These are phyloP conservation scores for Zaprionus ghesquierei DNA, from an alignment of 1,140 invertebrate genomes.

Conservation along the genomic window DNA sequence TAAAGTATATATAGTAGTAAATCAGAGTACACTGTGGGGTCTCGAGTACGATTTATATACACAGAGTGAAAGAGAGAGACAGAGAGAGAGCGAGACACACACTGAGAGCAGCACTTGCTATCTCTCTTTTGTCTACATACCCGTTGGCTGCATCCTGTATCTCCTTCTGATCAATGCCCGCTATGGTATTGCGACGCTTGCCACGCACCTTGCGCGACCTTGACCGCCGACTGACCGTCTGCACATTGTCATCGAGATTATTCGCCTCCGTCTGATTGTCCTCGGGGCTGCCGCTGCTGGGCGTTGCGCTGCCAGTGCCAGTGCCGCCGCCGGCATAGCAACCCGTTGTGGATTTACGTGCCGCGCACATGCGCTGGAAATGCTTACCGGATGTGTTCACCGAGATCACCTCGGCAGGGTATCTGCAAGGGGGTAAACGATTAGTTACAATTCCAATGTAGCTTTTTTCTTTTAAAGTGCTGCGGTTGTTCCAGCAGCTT, in stretches of 20 bases:
- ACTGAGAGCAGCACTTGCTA: background rate
- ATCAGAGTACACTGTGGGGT: constrained; percentile 36
- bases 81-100: constrained; percentile 1
- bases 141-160: constrained; percentile 90
- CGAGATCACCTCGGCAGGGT: constrained; percentile 92
- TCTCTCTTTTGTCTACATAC: constrained; percentile 85
- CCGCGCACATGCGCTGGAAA: constrained; percentile 93
- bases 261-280: constrained; percentile 74
- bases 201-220: constrained; percentile 88
- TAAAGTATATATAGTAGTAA: constrained; percentile 37
- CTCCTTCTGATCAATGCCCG: constrained; percentile 93
- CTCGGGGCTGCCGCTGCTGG: constrained; percentile 82
- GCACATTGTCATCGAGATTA: constrained; percentile 83
- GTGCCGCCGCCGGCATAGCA: constrained; percentile 55
- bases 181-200: constrained; percentile 94
- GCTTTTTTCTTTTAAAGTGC: constrained; percentile 51
- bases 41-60: constrained; percentile 49
- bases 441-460: constrained; percentile 1
- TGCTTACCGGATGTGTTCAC: constrained; percentile 93
- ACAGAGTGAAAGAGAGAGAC: constrained; percentile 36
- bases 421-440: constrained; percentile 84
- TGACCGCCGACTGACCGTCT: constrained; percentile 88
- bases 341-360: constrained; percentile 89
- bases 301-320: constrained; percentile 82
- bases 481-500: constrained; percentile 50